Evolutionary conservation across 2,888 invertebrate genomes (phyloP), one percentile per base, ranked within the genome.

Genomic region (Microdon myrmicae): DNA sequence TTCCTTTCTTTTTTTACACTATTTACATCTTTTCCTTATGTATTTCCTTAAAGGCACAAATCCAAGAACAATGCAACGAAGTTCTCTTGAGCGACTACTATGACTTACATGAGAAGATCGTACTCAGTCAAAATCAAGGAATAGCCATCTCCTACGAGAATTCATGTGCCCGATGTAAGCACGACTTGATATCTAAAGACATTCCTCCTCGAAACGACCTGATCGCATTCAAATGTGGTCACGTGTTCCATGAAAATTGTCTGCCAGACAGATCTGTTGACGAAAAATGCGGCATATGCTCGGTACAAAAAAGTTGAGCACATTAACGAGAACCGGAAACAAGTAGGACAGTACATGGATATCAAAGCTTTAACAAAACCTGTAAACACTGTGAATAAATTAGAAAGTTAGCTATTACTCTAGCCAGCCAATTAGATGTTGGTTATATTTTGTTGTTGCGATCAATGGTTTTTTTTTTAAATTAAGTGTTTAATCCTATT

Each of bases 31-130:
- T 47, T 13, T 67, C 54, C 60, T 68, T n/a, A n/a, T n/a, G n/a
- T n/a, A n/a, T n/a, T n/a, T n/a, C n/a, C 69, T 70, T 75, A 20
- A 71, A 87, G 86, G 88, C 94, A 17, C 91, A 94, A 1, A 88
- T 95, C 13, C 90, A 94, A 77, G 91, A 94, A 77, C 93, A 93
- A 1, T 94, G 93, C 77, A 90, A 92, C 73, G 88, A 91, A 73
- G 94, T 96, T 61, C 85, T 96, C n/a, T 85, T 93, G 1, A 86
- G 88, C 2, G 96, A 96, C 81, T 94, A 94, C 78, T 94, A 93
- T 72, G 89, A 90, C 73, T 81, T 94, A 32, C 90, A 95, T 74
- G 87, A 92, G 70, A 90, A 90, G 75, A 80, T 94, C 29, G 89
- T 94, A 0, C 81, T 84, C 14, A 84, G 86, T 17, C 94, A 94